Evolutionary conservation across 1,140 invertebrate species (phyloP), one percentile per base, ranked within the genome.

Genomic region (Saccostrea echinata): DNA sequence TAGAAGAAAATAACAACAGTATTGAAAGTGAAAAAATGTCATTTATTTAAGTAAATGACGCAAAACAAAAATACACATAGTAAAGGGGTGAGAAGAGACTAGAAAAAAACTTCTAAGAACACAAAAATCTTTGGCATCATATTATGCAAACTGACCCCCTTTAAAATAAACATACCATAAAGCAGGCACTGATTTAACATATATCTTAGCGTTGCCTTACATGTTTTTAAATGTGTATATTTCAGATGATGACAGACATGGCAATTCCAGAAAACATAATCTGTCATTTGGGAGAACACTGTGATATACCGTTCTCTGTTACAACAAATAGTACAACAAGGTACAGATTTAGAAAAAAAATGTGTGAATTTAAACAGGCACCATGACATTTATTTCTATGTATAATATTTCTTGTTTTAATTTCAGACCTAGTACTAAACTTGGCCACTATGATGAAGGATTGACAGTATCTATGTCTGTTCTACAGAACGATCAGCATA

Each of bases 191-290:
- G n/a, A n/a, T n/a, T n/a, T n/a, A n/a, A n/a, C n/a, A n/a, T n/a
- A n/a, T n/a, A n/a, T n/a, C n/a, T n/a, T n/a, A n/a, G 21, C 11
- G 18, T 64, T 64, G 8, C 18, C 16, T 64, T 24, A 8, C 43
- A 43, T 9, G 9, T 43, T 1, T 43, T 43, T 9, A 13, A 13
- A 13, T 76, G 11, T 76, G n/a, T n/a, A 61, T 21, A 61, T 61
- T 76, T 18, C 16, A 76, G 68, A 76, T 76, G 12, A 30, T 76
- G 68, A 76, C 68, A 3, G 68, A 76, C 68, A 16, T 76, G 68
- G 68, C 68, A 16, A 30, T 76, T 11, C 68, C 68, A 13, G 68
- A 76, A 9, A 76, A 76, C 33, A 76, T 76, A 12, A 76, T 76
- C 13, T 76, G 68, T 30, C 68, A 76, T 18, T 76, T 76, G 16